phyloP scores from a whole-genome alignment of 2,797 vertebrate species.

The Acanthornis magna region DNA sequence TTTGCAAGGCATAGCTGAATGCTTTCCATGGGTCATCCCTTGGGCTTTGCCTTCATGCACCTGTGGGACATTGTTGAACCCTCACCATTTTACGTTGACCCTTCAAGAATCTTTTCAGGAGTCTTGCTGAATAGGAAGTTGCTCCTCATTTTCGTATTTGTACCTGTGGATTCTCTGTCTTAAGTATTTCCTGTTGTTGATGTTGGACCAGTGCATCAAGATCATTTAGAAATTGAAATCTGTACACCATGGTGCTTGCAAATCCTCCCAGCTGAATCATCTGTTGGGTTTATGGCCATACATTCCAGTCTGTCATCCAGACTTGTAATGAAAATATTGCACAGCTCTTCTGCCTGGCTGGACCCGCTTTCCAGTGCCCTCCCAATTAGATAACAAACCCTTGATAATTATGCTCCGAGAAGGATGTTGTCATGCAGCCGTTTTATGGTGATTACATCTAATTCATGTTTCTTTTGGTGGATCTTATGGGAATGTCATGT shows the following conservation, averaged over 20 bases:
- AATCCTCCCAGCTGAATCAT: slow-evolving; percentile 35
- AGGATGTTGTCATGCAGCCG: background rate
- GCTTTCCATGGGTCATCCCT: background rate
- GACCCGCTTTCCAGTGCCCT: background rate
- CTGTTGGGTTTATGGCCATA: background rate
- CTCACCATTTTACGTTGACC: background rate
- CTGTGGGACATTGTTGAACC: background rate
- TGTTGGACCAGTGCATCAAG: background rate
- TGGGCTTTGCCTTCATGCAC: background rate
- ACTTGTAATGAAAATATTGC: slow-evolving; percentile 24
- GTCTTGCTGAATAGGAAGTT: background rate
- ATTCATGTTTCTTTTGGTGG: slow-evolving; percentile 6
- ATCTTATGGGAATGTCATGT: background rate
- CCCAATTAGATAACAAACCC: background rate
- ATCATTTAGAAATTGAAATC: background rate
- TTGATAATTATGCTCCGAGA: background rate
- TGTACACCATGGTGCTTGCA: background rate
- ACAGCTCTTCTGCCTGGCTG: background rate
- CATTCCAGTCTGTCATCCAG: slow-evolving; percentile 39
- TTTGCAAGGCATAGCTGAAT: background rate
- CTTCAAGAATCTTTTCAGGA: background rate
- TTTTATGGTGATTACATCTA: slow-evolving; percentile 29
- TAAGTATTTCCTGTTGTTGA: background rate
- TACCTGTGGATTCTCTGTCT: background rate
- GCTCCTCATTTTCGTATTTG: background rate